Evolutionary conservation across 2,888 invertebrate species (phyloP), one percentile per base, ranked within the genome.

Genomic region (Drosophila peninsularis): DNA sequence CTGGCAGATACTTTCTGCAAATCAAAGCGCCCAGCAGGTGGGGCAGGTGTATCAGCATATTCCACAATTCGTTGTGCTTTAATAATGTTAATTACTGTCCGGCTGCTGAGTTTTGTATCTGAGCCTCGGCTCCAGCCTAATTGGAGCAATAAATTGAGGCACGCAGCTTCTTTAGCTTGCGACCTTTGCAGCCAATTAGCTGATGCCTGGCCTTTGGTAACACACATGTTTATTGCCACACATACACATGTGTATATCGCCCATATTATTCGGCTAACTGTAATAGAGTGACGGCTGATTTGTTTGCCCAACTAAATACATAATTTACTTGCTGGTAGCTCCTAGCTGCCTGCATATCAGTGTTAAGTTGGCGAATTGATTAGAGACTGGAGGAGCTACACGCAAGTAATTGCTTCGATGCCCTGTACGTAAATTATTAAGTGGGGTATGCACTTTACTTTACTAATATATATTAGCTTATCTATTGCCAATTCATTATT

Each of bases 1-100:
- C 73, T 60, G 57, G 27, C 78, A 80, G 71, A 82, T 85, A 74
- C 82, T 80, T 76, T 78, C 80, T 71, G 68, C 68, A 85, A 85
- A 85, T 83, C 82, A 82, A 80, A 80, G 75, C 39, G 47, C 45
- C 39, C 56, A 56, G 53, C 75, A 64, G 52, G 62, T 63, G 50
- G 3, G 41, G 21, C 9, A 56, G 53, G 62, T 64, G 52, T n/a
- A 17, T 34, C 65, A 63, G 53, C 9, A n/a, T 30, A 30, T 30
- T 32, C 19, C 39, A 58, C 69, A 63, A 67, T 62, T 62, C 67
- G 68, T 62, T 68, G 37, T 49, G 71, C 74, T 70, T 77, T 77
- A 84, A 79, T 82, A 82, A 77, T 69, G 77, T 65, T 82, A 79
- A 82, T 84, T 84, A 80, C 71, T 41, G 36, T 24, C 42, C 34